Percentiles rank a stretch among this genome's conserved stretches.
phyloP scores from a whole-genome alignment of 2,113 vertebrate species.

The Pluvianellus socialis region DNA sequence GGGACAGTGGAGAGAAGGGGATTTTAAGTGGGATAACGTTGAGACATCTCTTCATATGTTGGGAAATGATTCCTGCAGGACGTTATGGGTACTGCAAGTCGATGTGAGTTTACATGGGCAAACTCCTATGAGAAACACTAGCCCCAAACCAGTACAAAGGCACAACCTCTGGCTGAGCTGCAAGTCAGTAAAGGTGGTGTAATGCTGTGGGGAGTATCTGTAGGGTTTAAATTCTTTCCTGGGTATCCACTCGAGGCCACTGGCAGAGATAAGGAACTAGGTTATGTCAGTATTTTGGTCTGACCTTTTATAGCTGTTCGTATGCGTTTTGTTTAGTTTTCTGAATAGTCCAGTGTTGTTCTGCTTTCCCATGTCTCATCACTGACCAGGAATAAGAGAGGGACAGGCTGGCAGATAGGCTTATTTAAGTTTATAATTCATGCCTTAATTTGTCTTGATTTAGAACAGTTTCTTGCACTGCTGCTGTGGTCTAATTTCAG shows the following conservation, averaged over 20 bases:
- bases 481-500: background rate
- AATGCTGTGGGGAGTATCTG: background rate
- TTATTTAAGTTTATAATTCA: background rate
- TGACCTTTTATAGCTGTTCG: background rate
- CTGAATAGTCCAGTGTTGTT: background rate
- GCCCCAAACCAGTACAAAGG: background rate
- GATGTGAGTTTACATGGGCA: background rate
- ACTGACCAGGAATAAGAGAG: background rate
- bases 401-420: background rate
- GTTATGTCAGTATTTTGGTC: rapidly evolving
- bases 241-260: background rate
- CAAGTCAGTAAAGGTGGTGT: background rate
- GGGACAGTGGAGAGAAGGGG: background rate
- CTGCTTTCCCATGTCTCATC: background rate
- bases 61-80: background rate
- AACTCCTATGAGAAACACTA: background rate
- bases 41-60: background rate
- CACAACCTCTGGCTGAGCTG: background rate
- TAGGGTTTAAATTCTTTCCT: background rate
- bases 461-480: background rate
- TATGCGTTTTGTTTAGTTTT: background rate
- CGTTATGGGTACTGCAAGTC: background rate
- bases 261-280: background rate
- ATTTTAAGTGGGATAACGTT: background rate
- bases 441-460: background rate